Conservation (phyloP, 2,113 vertebrate species). For the Burhinus oedicnemus region DNA sequence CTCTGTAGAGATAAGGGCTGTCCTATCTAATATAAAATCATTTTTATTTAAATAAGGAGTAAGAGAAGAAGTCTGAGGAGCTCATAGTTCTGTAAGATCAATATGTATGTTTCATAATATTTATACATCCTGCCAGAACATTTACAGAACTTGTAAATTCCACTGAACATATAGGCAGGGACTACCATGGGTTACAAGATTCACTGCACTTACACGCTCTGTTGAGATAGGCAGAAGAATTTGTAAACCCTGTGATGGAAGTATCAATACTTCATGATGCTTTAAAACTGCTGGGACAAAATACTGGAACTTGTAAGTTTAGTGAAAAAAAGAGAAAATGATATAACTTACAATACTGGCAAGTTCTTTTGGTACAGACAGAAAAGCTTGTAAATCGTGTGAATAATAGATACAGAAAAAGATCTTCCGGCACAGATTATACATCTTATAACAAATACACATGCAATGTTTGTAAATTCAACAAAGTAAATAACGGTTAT, state of each 20-base stretch:
- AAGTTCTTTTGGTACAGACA: background rate
- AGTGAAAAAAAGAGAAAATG: background rate
- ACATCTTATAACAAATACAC: background rate
- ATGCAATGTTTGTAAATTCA: background rate
- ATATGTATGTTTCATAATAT: background rate
- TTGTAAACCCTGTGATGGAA: slow-evolving; percentile 1
- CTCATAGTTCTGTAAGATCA: background rate
- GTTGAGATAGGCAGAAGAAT: background rate
- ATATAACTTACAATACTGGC: background rate
- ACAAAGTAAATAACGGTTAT: background rate
- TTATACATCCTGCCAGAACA: background rate
- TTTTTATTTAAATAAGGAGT: background rate
- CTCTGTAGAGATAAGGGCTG: background rate
- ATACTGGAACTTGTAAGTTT: background rate
- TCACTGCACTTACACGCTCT: background rate
- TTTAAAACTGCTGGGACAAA: slow-evolving; percentile 28
- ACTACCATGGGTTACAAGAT: background rate
- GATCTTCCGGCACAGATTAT: background rate
- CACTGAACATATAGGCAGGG: background rate
- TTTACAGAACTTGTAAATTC: background rate
- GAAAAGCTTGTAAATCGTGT: background rate
- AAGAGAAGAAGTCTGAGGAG: background rate
- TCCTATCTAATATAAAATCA: background rate
- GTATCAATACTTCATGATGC: slow-evolving; percentile 3
- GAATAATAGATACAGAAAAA: background rate